Evolutionary conservation across 2,797 vertebrate species (phyloP), one percentile per base, ranked within the genome.

Genomic region (Schizothorax lantsangensis): DNA sequence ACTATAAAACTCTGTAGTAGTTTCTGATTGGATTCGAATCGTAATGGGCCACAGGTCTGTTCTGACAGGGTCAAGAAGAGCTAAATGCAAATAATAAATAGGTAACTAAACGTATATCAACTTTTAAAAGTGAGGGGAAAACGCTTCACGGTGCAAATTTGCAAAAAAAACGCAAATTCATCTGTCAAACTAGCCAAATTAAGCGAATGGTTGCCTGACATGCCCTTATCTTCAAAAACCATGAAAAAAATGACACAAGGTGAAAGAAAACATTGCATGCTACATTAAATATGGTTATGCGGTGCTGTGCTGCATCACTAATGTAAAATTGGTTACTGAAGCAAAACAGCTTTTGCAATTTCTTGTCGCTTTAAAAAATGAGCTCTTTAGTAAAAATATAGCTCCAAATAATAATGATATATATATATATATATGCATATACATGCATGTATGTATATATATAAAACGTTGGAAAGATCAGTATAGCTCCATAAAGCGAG

Each of bases 31-130:
- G 23, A 8, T 19, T 5, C 1, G 0, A 17, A 23, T 79, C 7
- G 43, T 17, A 43, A 43, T 26, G 14, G 54, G 36, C 14, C 15
- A 0, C 38, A 62, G 14, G 40, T 30, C 23, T 43, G 77, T 17
- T 79, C 77, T 79, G 75, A 47, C 1, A 45, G 23, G 40, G 23
- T 8, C 19, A 43, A 45, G 23, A 79, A 79, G 23, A 59, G 54
- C 23, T 43, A 10, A 40, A 62, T 62, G 78, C 38, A 79, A 79
- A 79, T 79, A 79, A 11, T 10, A 79, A 62, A 79, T 59, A 19
- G n/a, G 8, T 36, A 17, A n/a, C 36, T 59, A 19, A 26, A 19
- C 4, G 8, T 40, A 36, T 23, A 38, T 38, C 6, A 62, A 33
- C 43, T 33, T 47, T 45, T 36, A 49, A 49, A 74, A 74, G 14